Base-by-base conservation (phyloP, 2,888 invertebrate genomes). In the Eupithecia subumbrata region DNA sequence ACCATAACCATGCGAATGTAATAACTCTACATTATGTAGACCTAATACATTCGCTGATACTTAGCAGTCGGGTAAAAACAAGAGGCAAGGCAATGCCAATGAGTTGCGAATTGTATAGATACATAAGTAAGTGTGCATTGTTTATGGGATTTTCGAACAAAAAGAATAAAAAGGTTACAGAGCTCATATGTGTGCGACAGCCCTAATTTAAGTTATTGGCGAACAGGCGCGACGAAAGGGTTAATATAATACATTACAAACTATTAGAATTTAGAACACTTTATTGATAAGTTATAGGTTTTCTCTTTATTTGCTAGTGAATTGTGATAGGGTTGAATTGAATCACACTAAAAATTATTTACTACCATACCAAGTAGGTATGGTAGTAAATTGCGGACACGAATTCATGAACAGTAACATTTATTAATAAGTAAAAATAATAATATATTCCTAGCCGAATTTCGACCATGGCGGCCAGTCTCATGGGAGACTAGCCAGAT, bases 151-250 rank as follows among this genome's bases (percentile, higher is more conserved):
- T 11, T 56, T 56, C 2, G 8, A 56, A 22, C 25, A 60, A 60
- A 5, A 60, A 25, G 4, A 60, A 60, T 12, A 2, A 8, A 60
- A 60, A 11, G 12, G 56, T 56, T 52, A 22, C 22, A 0, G 0
- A 22, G 25, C 14, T 5, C 25, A 22, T 25, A 60, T 60, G 22
- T 60, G 60, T 60, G 25, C 25, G 60, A 12, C 25, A 25, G 60
- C 60, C 60, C 25, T 25, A 14, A 60, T 25, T 60, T 60, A 52
- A 74, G 37, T 30, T 68, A 68, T 68, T 40, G 25, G 52, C 52
- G 7, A 70, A 18, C 56, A 48, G n/a, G 37, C 56, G 25, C 52
- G n/a, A 48, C 16, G 40, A 43, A 43, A 16, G 68, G 43, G 43
- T 7, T 67, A 68, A 14, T 68, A 5, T 67, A 4, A 12, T 37